Conservation (phyloP, 2,113 vertebrate species). For the Epinephelus moara region DNA sequence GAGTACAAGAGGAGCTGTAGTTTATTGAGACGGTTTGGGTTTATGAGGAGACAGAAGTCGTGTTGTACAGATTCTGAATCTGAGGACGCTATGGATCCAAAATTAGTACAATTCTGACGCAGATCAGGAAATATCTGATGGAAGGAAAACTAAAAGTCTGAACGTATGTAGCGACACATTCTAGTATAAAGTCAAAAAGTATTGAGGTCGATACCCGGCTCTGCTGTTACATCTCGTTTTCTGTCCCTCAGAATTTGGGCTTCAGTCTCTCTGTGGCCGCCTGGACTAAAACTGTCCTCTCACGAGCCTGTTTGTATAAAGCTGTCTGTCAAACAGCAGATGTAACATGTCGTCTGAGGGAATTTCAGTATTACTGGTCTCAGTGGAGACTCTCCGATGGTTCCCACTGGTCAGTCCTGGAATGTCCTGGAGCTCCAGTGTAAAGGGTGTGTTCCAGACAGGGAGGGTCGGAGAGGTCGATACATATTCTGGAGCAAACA, state of each 20-base stretch:
- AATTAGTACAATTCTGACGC: too few species aligned
- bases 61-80: neutral
- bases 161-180: neutral
- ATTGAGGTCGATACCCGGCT: too few species aligned
- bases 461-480: conserved; percentile 8
- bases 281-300: conserved; percentile 19
- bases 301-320: conserved; percentile 39
- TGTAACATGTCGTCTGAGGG: conserved; percentile 34
- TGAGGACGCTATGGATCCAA: too few species aligned
- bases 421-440: conserved; percentile 2
- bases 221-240: too few species aligned
- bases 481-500: too few species aligned
- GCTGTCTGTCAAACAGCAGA: conserved; percentile 41
- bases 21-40: neutral
- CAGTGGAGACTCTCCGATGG: conserved; percentile 39
- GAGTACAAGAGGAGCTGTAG: neutral
- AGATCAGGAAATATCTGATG: neutral
- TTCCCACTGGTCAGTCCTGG: conserved; percentile 62
- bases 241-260: too few species aligned
- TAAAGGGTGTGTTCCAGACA: conserved; percentile 14
- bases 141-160: neutral
- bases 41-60: neutral
- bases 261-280: neutral
- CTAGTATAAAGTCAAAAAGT: too few species aligned
- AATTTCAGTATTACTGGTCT: conserved; percentile 43